Conservation (phyloP, 2,113 vertebrate species). For the Hydrolagus affinis region DNA sequence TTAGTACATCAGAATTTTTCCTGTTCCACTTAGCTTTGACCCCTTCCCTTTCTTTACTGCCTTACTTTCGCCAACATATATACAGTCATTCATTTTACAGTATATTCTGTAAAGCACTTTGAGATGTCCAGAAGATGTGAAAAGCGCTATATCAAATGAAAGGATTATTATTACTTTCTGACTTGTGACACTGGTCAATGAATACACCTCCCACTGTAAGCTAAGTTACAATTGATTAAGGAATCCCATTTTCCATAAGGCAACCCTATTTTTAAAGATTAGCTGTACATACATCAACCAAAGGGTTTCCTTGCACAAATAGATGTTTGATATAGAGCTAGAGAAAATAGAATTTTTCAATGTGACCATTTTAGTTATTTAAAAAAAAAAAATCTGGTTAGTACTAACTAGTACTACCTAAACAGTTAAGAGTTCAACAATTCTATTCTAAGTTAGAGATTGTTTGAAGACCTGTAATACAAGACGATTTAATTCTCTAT, state of each 20-base stretch:
- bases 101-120: too few relatives aligned
- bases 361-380: neutral
- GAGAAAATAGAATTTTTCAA: neutral
- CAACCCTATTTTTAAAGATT: neutral
- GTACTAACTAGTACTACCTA: neutral
- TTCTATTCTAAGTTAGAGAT: neutral
- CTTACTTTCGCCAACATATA: too few relatives aligned
- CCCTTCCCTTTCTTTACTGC: too few relatives aligned
- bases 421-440: neutral
- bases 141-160: too few relatives aligned
- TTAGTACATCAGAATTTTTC: too few relatives aligned
- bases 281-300: neutral
- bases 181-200: too few relatives aligned
- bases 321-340: neutral
- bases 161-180: too few relatives aligned
- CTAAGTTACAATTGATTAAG: neutral
- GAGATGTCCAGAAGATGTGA: too few relatives aligned
- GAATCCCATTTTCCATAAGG: neutral
- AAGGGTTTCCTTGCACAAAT: neutral
- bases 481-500: neutral
- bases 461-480: neutral
- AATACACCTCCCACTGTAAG: neutral
- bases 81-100: too few relatives aligned
- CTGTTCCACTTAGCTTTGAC: too few relatives aligned
- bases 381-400: neutral